phyloP scores from a whole-genome alignment of 53 echinoderm and acorn worm genomes.

The Zoroaster sp. region DNA sequence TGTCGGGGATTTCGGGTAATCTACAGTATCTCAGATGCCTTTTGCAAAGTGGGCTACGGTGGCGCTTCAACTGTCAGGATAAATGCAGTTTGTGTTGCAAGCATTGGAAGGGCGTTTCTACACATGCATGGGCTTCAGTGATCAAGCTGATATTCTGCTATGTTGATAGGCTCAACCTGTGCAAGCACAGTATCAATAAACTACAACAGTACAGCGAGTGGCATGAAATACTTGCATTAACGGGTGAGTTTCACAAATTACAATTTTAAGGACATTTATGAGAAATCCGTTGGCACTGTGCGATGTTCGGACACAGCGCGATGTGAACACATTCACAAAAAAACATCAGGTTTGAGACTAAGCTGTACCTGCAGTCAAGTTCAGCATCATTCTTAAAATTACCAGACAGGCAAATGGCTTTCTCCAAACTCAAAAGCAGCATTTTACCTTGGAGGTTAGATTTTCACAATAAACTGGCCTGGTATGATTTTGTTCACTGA shows the following conservation, averaged over 20 bases:
- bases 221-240: not conserved
- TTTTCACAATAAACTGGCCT: too few species aligned
- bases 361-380: too few species aligned
- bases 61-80: slow-evolving; percentile 33
- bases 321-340: too few species aligned
- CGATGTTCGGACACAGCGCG: too few species aligned
- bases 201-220: not conserved
- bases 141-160: slow-evolving; percentile 14
- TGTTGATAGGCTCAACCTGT: slow-evolving; percentile 19
- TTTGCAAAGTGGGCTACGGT: slow-evolving; percentile 31
- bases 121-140: not conserved
- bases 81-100: not conserved
- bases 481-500: too few species aligned
- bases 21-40: slow-evolving; percentile 1
- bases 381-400: too few species aligned
- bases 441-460: too few species aligned
- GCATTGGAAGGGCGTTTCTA: not conserved
- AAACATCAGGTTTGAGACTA: too few species aligned
- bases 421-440: too few species aligned
- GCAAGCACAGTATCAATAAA: not conserved
- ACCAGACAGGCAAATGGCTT: too few species aligned
- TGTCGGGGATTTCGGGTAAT: not conserved
- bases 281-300: too few species aligned
- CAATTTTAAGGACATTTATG: too few species aligned
- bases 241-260: not conserved